phyloP scores from a whole-genome alignment of 1,140 invertebrate genomes.

The Nomia melanderi region DNA sequence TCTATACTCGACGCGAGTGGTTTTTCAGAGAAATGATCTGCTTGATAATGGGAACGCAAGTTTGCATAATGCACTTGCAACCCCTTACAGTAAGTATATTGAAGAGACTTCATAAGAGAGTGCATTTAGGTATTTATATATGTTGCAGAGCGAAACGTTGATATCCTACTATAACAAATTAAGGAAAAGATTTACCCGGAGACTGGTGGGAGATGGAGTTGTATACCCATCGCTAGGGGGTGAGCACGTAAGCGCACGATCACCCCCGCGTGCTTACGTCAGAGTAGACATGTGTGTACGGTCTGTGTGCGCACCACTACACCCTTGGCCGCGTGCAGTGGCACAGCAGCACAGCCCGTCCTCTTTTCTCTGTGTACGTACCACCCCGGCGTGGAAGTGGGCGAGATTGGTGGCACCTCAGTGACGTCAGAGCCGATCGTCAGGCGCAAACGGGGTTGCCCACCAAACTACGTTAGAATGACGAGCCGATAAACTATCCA shows the following conservation, averaged over 20 bases:
- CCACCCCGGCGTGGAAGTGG: conserved; percentile 16
- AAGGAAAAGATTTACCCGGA: neutral
- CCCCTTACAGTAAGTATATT: too few relatives aligned
- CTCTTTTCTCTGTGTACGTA: conserved; percentile 25
- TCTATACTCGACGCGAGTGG: too few relatives aligned
- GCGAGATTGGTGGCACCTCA: conserved; percentile 42
- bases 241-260: neutral
- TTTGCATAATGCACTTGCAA: too few relatives aligned
- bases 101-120: too few relatives aligned
- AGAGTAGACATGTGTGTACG: neutral
- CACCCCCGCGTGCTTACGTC: conserved; percentile 1
- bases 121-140: too few relatives aligned
- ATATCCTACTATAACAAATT: too few relatives aligned
- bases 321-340: conserved; percentile 1
- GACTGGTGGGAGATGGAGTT: neutral
- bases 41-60: too few relatives aligned
- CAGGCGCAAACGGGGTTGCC: conserved; percentile 62
- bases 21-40: too few relatives aligned
- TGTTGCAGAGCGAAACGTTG: too few relatives aligned
- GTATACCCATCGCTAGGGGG: neutral
- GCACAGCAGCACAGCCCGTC: conserved; percentile 2
- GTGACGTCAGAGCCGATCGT: conserved; percentile 65
- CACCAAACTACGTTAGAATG: conserved; percentile 67
- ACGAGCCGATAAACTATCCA: conserved; percentile 63
- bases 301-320: conserved; percentile 10